These are phyloP conservation scores for Sternarchorhynchus goeldii DNA, from an alignment of 2,797 vertebrate species.

Conservation along the genomic window DNA sequence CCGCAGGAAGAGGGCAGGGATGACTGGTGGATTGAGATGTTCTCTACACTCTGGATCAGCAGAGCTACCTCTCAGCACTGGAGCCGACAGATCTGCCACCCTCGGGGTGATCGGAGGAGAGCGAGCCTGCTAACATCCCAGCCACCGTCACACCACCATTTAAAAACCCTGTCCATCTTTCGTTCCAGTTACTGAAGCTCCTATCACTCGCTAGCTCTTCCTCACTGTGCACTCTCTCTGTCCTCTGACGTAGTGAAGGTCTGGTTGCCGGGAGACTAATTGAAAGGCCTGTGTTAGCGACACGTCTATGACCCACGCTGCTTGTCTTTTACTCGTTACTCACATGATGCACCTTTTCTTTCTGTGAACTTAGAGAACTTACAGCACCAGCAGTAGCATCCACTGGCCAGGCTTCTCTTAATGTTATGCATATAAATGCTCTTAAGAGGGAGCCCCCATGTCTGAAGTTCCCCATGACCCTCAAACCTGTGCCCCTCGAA, in stretches of 20 bases:
- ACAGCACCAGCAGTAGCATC: neutral
- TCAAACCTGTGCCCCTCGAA: neutral
- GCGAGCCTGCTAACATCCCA: neutral
- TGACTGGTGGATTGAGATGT: conserved; percentile 16
- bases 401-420: conserved; percentile 26
- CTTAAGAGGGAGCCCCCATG: conserved; percentile 22
- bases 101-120: neutral
- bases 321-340: conserved; percentile 16
- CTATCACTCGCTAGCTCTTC: neutral
- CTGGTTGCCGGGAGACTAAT: conserved; percentile 49
- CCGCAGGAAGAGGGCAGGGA: neutral
- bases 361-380: neutral
- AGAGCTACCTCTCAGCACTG: neutral
- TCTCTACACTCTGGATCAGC: neutral
- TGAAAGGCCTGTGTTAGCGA: conserved; percentile 32
- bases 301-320: conserved; percentile 13
- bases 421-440: conserved; percentile 46
- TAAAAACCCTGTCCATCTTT: neutral
- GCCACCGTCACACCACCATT: neutral
- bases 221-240: neutral
- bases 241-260: conserved; percentile 6
- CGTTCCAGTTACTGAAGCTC: neutral
- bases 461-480: conserved; percentile 8
- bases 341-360: conserved; percentile 32
- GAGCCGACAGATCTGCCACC: neutral